phyloP scores from a whole-genome alignment of 2,113 vertebrate genomes.

The Argyrosomus japonicus region DNA sequence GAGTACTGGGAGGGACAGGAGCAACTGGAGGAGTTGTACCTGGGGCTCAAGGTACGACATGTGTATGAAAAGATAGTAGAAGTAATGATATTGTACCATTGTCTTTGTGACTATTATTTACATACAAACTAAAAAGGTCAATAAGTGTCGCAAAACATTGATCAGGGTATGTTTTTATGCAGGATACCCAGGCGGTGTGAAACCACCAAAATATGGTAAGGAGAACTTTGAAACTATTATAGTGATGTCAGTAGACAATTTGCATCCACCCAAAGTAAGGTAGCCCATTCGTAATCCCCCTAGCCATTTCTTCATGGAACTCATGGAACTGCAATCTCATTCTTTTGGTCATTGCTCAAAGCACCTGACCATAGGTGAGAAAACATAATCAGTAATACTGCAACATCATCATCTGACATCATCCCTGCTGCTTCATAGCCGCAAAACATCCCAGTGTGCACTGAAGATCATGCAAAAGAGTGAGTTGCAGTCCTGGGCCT shows the following conservation, averaged over 20 bases:
- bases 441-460: too few species aligned
- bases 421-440: too few species aligned
- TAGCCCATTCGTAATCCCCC: neutral
- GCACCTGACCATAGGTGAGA: too few species aligned
- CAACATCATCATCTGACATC: too few species aligned
- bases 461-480: too few species aligned
- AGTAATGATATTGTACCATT: neutral
- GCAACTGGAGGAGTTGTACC: constrained; percentile 11
- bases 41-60: constrained; percentile 24
- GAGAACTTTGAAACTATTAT: neutral
- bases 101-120: neutral
- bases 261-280: neutral
- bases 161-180: constrained; percentile 21
- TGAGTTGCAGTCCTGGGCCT: too few species aligned
- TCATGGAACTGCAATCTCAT: too few species aligned
- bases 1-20: neutral
- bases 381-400: too few species aligned
- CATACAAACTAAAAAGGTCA: neutral
- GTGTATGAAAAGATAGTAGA: constrained; percentile 13
- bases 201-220: constrained; percentile 66
- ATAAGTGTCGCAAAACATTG: neutral
- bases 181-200: constrained; percentile 59
- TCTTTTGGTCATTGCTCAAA: too few species aligned
- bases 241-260: neutral
- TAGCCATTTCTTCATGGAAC: too few species aligned